phyloP scores from a whole-genome alignment of 2,797 vertebrate genomes.

The Taenioides sp. region DNA sequence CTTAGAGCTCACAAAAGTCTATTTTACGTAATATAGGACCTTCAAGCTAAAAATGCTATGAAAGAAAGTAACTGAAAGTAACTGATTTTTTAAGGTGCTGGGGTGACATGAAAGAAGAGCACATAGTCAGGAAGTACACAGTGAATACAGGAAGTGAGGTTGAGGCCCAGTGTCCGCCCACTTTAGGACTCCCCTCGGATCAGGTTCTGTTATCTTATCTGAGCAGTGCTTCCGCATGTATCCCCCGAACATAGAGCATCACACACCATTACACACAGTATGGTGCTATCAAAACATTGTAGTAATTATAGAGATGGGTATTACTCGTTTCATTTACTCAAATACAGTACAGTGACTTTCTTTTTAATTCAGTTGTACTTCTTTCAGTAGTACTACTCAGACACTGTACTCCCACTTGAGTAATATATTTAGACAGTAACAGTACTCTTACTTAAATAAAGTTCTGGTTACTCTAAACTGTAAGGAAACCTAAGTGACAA shows the following conservation, averaged over 20 bases:
- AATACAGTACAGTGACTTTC: not conserved
- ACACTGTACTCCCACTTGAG: too few species aligned
- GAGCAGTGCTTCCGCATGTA: conserved; percentile 68
- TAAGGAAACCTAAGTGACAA: too few species aligned
- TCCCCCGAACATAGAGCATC: conserved; percentile 33
- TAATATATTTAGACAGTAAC: not conserved
- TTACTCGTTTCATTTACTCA: not conserved
- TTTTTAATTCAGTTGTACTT: not conserved
- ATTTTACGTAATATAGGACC: too few species aligned
- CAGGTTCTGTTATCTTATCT: conserved; percentile 65
- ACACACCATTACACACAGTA: conserved; percentile 24
- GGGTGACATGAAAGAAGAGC: conserved; percentile 50
- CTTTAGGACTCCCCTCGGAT: conserved; percentile 62
- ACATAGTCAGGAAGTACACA: conserved; percentile 58
- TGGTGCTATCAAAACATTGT: not conserved
- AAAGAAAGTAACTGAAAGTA: conserved; percentile 46
- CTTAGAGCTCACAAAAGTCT: too few species aligned
- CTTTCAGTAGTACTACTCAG: not conserved
- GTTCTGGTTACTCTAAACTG: too few species aligned
- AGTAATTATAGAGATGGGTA: not conserved
- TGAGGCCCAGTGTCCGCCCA: conserved; percentile 57
- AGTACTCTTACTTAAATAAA: not conserved
- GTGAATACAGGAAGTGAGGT: conserved; percentile 79
- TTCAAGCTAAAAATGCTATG: too few species aligned
- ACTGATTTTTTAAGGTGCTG: conserved; percentile 18